These are phyloP conservation scores for Amphipyra tragopoginis DNA, from an alignment of 2,888 invertebrate species.

Conservation along the genomic window DNA sequence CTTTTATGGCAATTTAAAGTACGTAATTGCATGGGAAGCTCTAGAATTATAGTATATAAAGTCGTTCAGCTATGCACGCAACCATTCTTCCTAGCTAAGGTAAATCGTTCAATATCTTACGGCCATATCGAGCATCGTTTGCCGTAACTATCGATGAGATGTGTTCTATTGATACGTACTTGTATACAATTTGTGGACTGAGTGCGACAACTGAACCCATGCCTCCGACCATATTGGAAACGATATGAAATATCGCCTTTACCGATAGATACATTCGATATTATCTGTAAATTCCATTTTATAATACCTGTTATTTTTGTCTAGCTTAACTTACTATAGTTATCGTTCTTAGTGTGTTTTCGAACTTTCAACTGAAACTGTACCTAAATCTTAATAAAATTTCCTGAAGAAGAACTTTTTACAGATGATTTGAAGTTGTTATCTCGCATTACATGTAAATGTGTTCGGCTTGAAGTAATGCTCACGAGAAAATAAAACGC, in stretches of 20 bases:
- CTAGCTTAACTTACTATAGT: conserved; percentile 3
- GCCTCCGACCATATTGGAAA: conserved; percentile 58
- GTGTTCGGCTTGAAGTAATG: conserved; percentile 38
- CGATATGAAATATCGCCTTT: conserved; percentile 50
- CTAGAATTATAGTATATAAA: conserved; percentile 69
- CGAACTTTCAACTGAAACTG: conserved; percentile 7
- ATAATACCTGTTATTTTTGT: conserved; percentile 43
- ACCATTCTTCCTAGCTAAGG: conserved; percentile 64
- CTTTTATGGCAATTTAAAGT: conserved; percentile 70
- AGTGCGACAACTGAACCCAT: conserved; percentile 57
- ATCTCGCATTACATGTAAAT: conserved; percentile 41
- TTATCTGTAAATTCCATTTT: conserved; percentile 54
- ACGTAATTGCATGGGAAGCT: conserved; percentile 76
- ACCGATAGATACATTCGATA: conserved; percentile 38
- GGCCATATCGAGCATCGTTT: conserved; percentile 64
- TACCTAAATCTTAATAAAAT: conserved; percentile 26
- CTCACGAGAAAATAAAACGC: conserved; percentile 68
- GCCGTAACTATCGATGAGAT: conserved; percentile 61
- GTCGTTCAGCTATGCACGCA: conserved; percentile 71
- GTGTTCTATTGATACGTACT: conserved; percentile 59
- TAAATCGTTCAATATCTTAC: conserved; percentile 66
- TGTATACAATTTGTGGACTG: conserved; percentile 59
- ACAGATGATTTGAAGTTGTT: conserved; percentile 19
- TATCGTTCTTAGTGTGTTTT: conserved; percentile 2
- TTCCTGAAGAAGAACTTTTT: conserved; percentile 26